Base-by-base conservation (phyloP, 2,888 invertebrate species). In the Cotesia congregata region DNA sequence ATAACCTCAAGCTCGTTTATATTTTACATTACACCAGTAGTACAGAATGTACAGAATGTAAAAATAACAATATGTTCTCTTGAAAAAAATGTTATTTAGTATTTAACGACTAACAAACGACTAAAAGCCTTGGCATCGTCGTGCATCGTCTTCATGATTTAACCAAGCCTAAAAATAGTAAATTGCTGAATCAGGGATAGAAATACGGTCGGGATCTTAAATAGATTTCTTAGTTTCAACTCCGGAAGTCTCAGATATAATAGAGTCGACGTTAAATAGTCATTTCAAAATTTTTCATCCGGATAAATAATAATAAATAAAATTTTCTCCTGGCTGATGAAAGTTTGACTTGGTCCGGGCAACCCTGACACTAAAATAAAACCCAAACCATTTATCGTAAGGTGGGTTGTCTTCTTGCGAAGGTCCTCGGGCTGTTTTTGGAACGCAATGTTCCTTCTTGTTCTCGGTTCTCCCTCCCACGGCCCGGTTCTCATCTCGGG, bases 401-500 rank as follows among this genome's bases (percentile, higher is more conserved):
- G 80, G 78, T 75, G 77, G 78, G 78, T 50, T 50, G 9, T 12
- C 50, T 79, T 74, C 74, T 76, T 74, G 78, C 82, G 81, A 83
- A 82, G 81, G 84, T 83, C 83, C 83, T 84, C 85, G 83, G 83
- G 86, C 88, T 88, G 88, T 88, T 88, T 89, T 89, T 88, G 88
- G 88, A 88, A 80, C 85, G 84, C 85, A 79, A 78, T 83, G 87
- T 88, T 85, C 84, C 85, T 68, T 75, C 77, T 75, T 50, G 69
- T 39, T 50, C 5, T 15, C 68, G 50, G 41, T 68, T 62, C 61
- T 64, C 67, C 73, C 76, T 75, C 77, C 69, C 69, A 69, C 70
- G 67, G 61, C 70, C 17, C 71, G 91, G 91, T 91, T 92, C 92
- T 92, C 92, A 92, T 92, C 92, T 92, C 92, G 92, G 91, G 91